Conservation (phyloP, 2,888 invertebrate genomes). For the Pseudococcus jackbeardsleyi region DNA sequence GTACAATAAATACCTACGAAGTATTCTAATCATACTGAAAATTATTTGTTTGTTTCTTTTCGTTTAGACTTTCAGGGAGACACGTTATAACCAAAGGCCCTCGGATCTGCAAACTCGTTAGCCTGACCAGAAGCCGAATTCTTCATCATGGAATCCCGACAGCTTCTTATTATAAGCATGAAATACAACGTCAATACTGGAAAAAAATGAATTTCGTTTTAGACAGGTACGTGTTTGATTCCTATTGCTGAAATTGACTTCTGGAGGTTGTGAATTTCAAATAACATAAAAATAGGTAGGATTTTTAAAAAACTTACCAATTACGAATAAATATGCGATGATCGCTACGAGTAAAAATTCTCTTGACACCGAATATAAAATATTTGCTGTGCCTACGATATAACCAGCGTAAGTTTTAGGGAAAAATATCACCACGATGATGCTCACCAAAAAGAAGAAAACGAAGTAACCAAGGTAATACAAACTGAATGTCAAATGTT, state of each 20-base stretch:
- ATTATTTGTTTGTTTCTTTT: neutral
- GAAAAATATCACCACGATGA: neutral
- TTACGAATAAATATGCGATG: too few species aligned
- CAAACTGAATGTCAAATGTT: neutral
- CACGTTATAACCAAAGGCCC: neutral
- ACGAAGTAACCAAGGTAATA: neutral
- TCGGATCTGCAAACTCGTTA: neutral
- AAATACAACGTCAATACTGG: neutral
- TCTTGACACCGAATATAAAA: too few species aligned
- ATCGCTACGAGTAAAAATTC: too few species aligned
- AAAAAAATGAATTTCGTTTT: neutral
- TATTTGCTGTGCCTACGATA: too few species aligned
- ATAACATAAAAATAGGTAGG: too few species aligned
- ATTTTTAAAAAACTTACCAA: too few species aligned
- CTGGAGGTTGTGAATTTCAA: too few species aligned
- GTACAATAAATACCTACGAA: too few species aligned
- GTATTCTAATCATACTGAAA: too few species aligned
- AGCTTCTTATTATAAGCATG: neutral
- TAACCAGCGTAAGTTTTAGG: too few species aligned
- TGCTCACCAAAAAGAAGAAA: neutral
- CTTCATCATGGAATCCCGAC: neutral
- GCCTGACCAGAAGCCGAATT: neutral
- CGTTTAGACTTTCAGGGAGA: neutral
- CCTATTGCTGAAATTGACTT: too few species aligned
- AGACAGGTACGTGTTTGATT: neutral